Base-by-base conservation (phyloP, 2,888 invertebrate species). In the Trichacis sp. region DNA sequence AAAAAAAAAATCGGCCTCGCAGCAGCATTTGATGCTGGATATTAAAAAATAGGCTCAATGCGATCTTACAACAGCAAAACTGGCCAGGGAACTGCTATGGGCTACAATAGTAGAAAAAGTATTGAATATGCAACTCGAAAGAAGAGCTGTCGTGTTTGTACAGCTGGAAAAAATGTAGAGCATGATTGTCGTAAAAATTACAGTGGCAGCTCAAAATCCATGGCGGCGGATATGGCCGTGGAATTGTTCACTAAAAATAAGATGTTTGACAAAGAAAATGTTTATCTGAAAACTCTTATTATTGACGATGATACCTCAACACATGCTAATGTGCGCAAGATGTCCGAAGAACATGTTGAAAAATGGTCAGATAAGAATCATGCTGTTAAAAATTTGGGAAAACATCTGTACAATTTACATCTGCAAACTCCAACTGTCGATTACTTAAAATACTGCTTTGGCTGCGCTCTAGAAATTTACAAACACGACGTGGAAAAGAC, bases 331-430 rank as follows among this genome's bases (percentile, higher is more conserved):
- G 43, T 64, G 2, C 48, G 58, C 42, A 29, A 46, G n/a, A 17
- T 43, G 19, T 49, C 51, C 9, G 17, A 54, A 20, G 50, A 68
- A 59, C 36, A 38, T 15, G 64, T 71, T 24, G 42, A 12, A 1
- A 70, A 69, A 60, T 66, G 59, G 61, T 61, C 64, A 30, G 70
- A 70, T 38, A 54, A 58, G 11, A 50, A 50, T 40, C 50, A 50
- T 20, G 40, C 40, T n/a, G 17, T 1, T 19, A 3, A 29, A 8
- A 51, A 54, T 11, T 58, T 69, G 6, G 63, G 47, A 36, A 58
- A 49, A 18, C 42, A 55, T 1, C 36, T 52, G 11, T 47, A 38
- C 12, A 1, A 0, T 20, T 1, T 59, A 8, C 46, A 59, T 24
- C 0, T 53, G 9, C 14, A 18, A 30, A 45, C 33, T 17, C 33